Percentiles rank a stretch among this genome's conserved stretches.
These are phyloP conservation scores for Ganaspis sp. DNA, from an alignment of 1,140 invertebrate genomes.

Conservation along the genomic window DNA sequence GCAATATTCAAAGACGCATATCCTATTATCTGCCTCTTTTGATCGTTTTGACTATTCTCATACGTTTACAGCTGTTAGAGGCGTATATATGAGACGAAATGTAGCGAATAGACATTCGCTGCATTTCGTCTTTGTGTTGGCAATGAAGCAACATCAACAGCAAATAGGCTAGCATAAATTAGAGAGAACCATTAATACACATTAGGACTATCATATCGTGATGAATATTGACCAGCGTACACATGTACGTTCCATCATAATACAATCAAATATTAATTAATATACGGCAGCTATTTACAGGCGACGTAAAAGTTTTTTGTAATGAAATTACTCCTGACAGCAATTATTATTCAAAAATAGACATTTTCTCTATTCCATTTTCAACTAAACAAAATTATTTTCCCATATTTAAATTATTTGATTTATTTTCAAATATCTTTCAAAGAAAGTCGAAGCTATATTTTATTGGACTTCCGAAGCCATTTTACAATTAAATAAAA, in stretches of 20 bases:
- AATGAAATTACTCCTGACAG: not conserved
- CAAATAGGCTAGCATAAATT: constrained; percentile 63
- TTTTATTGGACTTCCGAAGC: not conserved
- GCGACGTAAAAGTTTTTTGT: not conserved
- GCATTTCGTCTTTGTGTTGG: constrained; percentile 51
- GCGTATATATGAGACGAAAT: not conserved
- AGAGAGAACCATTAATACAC: constrained; percentile 61
- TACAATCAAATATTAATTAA: no score
- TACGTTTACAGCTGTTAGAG: constrained; percentile 43
- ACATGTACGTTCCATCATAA: not conserved
- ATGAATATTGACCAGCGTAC: constrained; percentile 56
- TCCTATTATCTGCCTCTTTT: constrained; percentile 52
- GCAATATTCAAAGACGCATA: constrained; percentile 27
- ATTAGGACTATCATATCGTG: constrained; percentile 58
- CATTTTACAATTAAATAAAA: not conserved
- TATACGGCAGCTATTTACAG: no score
- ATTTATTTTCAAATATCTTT: not conserved
- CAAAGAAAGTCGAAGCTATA: not conserved
- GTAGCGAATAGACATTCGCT: constrained; percentile 22
- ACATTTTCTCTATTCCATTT: no score
- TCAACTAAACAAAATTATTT: no score
- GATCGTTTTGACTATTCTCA: constrained; percentile 55
- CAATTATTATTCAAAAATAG: no score
- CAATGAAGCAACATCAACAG: constrained; percentile 49
- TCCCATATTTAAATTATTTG: not conserved